Percentiles rank a stretch among this genome's conserved stretches.
These are phyloP conservation scores for Neolamprologus devosi DNA, from an alignment of 2,113 vertebrate species.

Conservation along the genomic window DNA sequence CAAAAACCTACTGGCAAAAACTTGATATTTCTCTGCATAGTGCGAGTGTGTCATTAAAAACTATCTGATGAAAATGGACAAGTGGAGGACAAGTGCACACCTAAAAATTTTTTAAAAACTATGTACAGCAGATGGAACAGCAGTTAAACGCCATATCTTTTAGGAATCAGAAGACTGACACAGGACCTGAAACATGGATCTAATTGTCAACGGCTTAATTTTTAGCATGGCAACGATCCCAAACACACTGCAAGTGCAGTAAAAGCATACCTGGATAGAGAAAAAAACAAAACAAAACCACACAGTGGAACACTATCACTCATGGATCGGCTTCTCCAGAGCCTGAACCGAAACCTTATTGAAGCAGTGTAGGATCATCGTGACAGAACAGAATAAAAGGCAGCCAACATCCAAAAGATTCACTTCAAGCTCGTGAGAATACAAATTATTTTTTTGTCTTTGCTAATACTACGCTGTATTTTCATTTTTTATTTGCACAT, in stretches of 20 bases:
- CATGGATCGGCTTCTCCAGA: background rate
- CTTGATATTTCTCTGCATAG: background rate
- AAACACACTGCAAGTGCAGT: background rate
- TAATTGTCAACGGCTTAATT: background rate
- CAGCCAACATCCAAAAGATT: background rate
- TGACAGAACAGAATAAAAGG: background rate
- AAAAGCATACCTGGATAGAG: background rate
- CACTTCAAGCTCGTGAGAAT: background rate
- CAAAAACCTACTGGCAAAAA: background rate
- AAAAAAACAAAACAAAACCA: background rate
- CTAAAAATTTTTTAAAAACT: accelerated
- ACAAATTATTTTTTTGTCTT: background rate
- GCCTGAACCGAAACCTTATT: background rate
- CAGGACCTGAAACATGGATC: background rate
- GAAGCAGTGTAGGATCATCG: background rate
- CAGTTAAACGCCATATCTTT: background rate
- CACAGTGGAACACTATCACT: background rate
- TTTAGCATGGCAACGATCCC: background rate
- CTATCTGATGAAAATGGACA: background rate
- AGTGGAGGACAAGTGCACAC: background rate
- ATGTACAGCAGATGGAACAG: background rate
- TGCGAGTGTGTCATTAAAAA: background rate
- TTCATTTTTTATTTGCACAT: background rate
- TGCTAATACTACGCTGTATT: background rate
- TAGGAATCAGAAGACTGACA: background rate